Evolutionary conservation across 2,113 vertebrate genomes (phyloP), one percentile per base, ranked within the genome.

Genomic region (Oreocharis arfaki): DNA sequence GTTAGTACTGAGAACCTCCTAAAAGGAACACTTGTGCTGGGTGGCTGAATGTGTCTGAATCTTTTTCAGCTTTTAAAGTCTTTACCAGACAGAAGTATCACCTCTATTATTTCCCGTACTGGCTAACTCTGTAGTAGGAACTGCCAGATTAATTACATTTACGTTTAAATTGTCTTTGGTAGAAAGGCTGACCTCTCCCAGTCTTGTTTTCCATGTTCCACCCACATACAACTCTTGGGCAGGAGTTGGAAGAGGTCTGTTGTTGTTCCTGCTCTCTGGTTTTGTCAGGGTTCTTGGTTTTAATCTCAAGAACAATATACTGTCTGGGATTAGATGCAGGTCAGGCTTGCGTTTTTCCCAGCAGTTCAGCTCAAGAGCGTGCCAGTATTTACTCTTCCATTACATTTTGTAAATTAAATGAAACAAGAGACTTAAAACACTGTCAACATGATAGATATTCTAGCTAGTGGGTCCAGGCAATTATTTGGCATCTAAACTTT

Each of bases 351-450:
- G 68, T 39, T 90, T 94, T 90, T 35, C 44, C 76, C 73, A 93
- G 85, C 68, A 89, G 52, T 71, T 73, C 60, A 89, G 46, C 73
- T 90, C 50, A 53, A 76, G 65, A 89, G 37, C 4, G 1, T 91
- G 93, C 73, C 77, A 86, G 83, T 87, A 87, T 90, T 95, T 94
- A 92, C 64, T 96, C 80, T 90, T 75, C 68, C 17, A 0, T 95
- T 95, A 89, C 76, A 87, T 96, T 95, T 95, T 94, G 84, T 94
- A 96, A 95, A 95, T 92, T 75, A 86, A 90, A 89, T 91, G 56
- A 73, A 92, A 93, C 46, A 41, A 77, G 63, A 89, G 69, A 68
- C 74, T 89, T 94, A 84, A 94, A 95, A 85, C 71, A 53, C 80
- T 93, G 86, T 90, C 89, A 95, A 32, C 44, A 32, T 90, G 80